phyloP scores from a whole-genome alignment of 2,113 vertebrate genomes.

The Corynorhinus townsendii region DNA sequence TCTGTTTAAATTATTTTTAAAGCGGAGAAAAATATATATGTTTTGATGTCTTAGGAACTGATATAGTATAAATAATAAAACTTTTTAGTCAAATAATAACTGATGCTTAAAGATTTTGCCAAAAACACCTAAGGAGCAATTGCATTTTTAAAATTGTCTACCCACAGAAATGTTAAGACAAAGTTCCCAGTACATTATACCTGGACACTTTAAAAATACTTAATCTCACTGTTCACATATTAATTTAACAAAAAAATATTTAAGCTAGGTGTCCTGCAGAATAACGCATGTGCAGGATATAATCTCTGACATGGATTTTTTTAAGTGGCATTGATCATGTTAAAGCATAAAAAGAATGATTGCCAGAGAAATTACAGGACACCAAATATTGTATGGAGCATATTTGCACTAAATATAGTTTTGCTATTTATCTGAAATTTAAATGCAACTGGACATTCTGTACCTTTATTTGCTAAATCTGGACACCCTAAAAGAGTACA shows the following conservation, averaged over 20 bases:
- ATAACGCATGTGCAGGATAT: neutral
- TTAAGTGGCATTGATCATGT: neutral
- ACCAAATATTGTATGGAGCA: neutral
- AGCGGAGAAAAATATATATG: neutral
- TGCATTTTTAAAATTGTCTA: neutral
- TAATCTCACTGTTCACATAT: neutral
- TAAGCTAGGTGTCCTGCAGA: neutral
- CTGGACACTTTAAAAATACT: neutral
- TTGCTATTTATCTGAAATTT: neutral
- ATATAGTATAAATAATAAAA: neutral
- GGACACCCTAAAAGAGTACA: neutral
- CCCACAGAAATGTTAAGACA: neutral
- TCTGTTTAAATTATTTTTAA: neutral
- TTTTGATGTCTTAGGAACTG: neutral
- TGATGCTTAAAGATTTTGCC: neutral
- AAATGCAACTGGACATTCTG: neutral
- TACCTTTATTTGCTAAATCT: slow-evolving; percentile 9
- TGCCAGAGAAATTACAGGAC: neutral
- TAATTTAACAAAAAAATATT: neutral
- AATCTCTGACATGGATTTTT: neutral
- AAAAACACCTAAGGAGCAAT: neutral
- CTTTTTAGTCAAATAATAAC: neutral
- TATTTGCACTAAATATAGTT: neutral
- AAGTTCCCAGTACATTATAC: neutral
- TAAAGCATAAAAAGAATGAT: neutral